These are phyloP conservation scores for Drosophila rubida DNA, from an alignment of 2,888 invertebrate genomes.

Conservation along the genomic window DNA sequence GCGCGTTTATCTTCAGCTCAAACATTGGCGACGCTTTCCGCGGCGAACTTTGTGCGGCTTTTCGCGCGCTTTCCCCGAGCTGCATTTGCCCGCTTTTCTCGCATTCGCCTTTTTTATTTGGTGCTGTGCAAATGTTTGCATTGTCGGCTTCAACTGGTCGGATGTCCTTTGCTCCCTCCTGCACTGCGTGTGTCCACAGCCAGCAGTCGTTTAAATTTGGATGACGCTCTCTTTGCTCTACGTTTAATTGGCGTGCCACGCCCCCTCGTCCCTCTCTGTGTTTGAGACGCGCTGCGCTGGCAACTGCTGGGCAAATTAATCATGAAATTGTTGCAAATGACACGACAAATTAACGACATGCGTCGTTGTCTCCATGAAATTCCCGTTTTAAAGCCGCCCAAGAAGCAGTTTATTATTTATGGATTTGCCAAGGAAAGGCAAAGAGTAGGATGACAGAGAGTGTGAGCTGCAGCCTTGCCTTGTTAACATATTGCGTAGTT, in stretches of 20 bases:
- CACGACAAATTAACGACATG: conserved; percentile 55
- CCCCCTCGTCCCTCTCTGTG: conserved; percentile 7
- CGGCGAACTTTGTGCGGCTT: conserved; percentile 45
- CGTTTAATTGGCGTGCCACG: conserved; percentile 46
- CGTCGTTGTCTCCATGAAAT: conserved; percentile 24
- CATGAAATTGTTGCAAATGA: conserved; percentile 74
- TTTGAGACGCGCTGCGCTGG: conserved; percentile 15
- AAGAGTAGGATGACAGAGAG: neutral
- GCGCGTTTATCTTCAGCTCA: conserved; percentile 66
- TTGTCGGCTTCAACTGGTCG: conserved; percentile 47
- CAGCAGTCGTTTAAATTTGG: conserved; percentile 28
- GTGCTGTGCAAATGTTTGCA: conserved; percentile 56
- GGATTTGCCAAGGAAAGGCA: neutral
- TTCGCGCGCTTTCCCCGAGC: conserved; percentile 29
- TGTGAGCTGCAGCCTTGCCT: conserved; percentile 7
- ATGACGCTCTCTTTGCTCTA: conserved; percentile 17
- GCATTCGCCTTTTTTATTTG: neutral
- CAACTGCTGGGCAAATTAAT: conserved; percentile 59
- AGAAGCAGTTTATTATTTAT: conserved; percentile 46
- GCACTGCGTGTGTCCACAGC: neutral
- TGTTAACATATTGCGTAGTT: conserved; percentile 68
- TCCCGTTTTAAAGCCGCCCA: conserved; percentile 15
- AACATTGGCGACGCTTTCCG: conserved; percentile 58
- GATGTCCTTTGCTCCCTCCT: neutral
- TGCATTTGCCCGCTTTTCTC: neutral